Percentiles rank a stretch among this genome's conserved stretches.
Conservation (phyloP, 2,888 invertebrate species). For the Phania funesta region DNA sequence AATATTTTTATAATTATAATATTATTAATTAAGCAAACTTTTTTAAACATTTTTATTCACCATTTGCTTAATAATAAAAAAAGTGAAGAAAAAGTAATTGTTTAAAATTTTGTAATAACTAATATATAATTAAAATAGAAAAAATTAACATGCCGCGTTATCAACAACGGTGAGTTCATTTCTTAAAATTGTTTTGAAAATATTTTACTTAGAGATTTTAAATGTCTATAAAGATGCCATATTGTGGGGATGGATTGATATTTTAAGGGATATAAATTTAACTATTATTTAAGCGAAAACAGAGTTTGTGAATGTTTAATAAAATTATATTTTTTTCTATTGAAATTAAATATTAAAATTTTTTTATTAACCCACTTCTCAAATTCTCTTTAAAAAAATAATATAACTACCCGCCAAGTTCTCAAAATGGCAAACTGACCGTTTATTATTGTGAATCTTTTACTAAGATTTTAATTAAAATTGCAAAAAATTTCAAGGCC, state of each 20-base stretch:
- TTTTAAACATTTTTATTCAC: not conserved
- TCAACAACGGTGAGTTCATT: conserved; percentile 66
- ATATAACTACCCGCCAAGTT: too few species aligned
- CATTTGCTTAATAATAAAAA: not conserved
- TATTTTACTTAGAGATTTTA: not conserved
- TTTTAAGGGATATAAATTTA: too few species aligned
- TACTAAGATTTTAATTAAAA: too few species aligned
- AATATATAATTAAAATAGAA: not conserved
- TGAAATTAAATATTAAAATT: too few species aligned
- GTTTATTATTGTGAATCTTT: too few species aligned
- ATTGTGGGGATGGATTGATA: not conserved
- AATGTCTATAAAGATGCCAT: not conserved
- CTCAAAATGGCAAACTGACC: too few species aligned
- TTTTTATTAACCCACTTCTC: too few species aligned
- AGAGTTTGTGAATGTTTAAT: too few species aligned
- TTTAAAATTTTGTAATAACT: conserved; percentile 2
- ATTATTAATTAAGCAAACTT: not conserved
- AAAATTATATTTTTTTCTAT: too few species aligned
- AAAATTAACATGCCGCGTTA: conserved; percentile 58
- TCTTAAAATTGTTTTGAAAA: not conserved
- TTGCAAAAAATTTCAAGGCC: too few species aligned
- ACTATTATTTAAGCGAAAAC: too few species aligned
- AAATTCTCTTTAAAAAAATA: too few species aligned
- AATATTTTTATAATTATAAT: not conserved
- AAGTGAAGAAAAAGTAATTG: not conserved